Conservation (phyloP, 1,140 invertebrate species). For the Cardiocondyla obscurior region DNA sequence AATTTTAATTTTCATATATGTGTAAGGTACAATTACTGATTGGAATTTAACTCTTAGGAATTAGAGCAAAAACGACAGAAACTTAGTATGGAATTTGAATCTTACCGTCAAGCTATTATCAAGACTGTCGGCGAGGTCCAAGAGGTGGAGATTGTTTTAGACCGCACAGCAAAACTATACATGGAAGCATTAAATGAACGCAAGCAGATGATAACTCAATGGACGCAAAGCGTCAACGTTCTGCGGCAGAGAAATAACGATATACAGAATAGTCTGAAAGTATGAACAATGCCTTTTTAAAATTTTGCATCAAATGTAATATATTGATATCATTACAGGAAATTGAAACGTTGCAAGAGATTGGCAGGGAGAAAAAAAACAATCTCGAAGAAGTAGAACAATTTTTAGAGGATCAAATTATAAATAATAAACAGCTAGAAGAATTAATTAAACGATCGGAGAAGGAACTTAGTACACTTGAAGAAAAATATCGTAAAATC, state of each 20-base stretch:
- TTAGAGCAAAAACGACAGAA: slow-evolving; percentile 80
- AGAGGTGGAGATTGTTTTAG: slow-evolving; percentile 79
- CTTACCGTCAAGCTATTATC: slow-evolving; percentile 67
- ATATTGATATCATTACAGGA: slow-evolving; percentile 68
- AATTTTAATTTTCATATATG: neutral
- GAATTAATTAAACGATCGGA: slow-evolving; percentile 70
- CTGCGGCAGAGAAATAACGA: slow-evolving; percentile 76
- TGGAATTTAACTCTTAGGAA: slow-evolving; percentile 73
- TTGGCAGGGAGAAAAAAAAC: slow-evolving; percentile 68
- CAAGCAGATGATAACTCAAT: slow-evolving; percentile 79
- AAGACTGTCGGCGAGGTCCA: slow-evolving; percentile 75
- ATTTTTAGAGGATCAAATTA: slow-evolving; percentile 75
- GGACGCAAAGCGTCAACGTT: slow-evolving; percentile 78
- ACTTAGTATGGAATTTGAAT: slow-evolving; percentile 74
- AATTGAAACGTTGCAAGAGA: slow-evolving; percentile 73
- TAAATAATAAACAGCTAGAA: slow-evolving; percentile 76
- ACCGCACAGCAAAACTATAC: slow-evolving; percentile 79
- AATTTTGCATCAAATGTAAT: neutral
- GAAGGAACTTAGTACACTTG: slow-evolving; percentile 62
- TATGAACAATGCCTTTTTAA: slow-evolving; percentile 12
- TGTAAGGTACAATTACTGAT: neutral
- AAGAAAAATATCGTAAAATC: slow-evolving; percentile 70
- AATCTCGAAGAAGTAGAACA: slow-evolving; percentile 72
- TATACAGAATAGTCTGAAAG: slow-evolving; percentile 58
- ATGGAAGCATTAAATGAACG: slow-evolving; percentile 78